Evolutionary conservation across 1,140 invertebrate genomes (phyloP).

Genomic region (Asobara japonica): DNA sequence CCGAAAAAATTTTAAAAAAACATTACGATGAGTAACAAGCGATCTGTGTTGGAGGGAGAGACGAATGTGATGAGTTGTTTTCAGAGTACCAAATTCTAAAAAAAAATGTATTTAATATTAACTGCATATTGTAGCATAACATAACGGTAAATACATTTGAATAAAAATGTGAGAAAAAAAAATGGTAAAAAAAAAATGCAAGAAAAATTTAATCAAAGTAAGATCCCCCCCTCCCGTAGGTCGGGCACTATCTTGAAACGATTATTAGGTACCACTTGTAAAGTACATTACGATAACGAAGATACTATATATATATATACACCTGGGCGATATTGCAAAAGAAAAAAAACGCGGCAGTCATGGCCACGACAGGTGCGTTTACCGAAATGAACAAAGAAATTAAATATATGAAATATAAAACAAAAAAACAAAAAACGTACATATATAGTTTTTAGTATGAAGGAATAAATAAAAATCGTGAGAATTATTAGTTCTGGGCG

Average conservation of each 20-base stretch:
- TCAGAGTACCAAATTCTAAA: constrained; percentile 65
- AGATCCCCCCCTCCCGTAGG: constrained; percentile 47
- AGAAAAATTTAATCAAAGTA: constrained; percentile 33
- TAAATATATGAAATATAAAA: constrained; percentile 33
- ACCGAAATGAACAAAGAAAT: constrained; percentile 18
- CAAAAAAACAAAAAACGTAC: constrained; percentile 30
- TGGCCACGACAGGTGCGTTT: constrained; percentile 32
- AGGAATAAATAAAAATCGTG: constrained; percentile 29
- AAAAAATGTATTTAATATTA: constrained; percentile 60
- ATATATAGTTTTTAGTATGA: constrained; percentile 25
- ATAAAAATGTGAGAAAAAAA: constrained; percentile 23
- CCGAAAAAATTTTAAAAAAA: neutral
- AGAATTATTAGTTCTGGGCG: constrained; percentile 36
- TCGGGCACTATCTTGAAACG: constrained; percentile 55
- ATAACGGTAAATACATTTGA: constrained; percentile 7
- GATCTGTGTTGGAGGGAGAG: neutral
- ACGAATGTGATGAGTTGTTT: constrained; percentile 46
- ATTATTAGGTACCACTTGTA: constrained; percentile 52
- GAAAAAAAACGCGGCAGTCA: constrained; percentile 21
- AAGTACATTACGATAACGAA: constrained; percentile 40
- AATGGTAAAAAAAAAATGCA: constrained; percentile 27
- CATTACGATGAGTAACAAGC: neutral
- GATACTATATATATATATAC: constrained; percentile 38
- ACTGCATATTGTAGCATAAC: constrained; percentile 57
- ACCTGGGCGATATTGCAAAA: constrained; percentile 14